Conservation (phyloP, 1,140 invertebrate genomes). For the Rhopalosiphum maidis region DNA sequence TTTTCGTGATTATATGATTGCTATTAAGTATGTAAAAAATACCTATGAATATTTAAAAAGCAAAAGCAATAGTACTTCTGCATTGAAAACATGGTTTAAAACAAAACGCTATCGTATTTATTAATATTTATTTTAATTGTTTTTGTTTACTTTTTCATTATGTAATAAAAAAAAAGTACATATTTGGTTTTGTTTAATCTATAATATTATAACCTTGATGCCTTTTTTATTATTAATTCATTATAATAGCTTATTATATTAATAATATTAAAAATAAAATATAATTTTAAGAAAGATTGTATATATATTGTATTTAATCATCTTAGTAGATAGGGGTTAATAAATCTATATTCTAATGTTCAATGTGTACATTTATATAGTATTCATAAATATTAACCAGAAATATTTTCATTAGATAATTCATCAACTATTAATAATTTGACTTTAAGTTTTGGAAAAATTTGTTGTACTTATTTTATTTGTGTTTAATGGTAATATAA, state of each 20-base stretch:
- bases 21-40: conserved; percentile 2
- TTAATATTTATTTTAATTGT: neutral
- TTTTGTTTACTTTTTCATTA: neutral
- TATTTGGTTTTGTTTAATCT: neutral
- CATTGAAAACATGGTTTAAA: too few species aligned
- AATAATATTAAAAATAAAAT: neutral
- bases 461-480: neutral
- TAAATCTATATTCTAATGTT: neutral
- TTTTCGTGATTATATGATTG: conserved; percentile 41
- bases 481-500: neutral
- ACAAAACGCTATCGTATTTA: neutral
- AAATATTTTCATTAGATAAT: neutral
- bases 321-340: too few species aligned
- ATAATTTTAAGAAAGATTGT: neutral
- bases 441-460: neutral
- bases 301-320: neutral
- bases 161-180: neutral
- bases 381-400: neutral
- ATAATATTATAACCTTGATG: neutral
- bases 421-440: neutral
- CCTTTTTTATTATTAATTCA: too few species aligned
- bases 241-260: too few species aligned
- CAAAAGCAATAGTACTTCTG: neutral
- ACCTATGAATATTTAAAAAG: neutral
- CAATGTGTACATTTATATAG: neutral